Percentiles rank a stretch among this genome's conserved stretches.
phyloP scores from a whole-genome alignment of 2,113 vertebrate genomes.

The Channa argus region DNA sequence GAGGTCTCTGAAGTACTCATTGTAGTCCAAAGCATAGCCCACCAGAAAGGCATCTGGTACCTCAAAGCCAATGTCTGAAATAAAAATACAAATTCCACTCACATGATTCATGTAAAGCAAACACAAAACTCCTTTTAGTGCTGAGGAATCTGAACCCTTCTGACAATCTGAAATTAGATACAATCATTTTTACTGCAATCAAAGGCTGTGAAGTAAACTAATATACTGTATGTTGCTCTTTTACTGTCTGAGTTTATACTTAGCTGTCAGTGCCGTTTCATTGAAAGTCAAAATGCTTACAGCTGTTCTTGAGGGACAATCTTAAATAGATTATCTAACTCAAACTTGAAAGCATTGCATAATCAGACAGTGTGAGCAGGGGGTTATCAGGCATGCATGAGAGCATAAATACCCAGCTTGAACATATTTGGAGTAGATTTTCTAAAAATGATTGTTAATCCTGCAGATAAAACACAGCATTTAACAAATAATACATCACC shows the following conservation, averaged over 20 bases:
- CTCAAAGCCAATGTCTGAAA: slow-evolving; percentile 86
- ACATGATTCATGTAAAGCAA: slow-evolving; percentile 21
- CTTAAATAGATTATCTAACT: slow-evolving; percentile 79
- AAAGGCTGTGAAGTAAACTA: slow-evolving; percentile 1
- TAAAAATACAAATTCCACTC: slow-evolving; percentile 4
- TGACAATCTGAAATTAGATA: neutral
- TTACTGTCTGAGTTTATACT: slow-evolving; percentile 26
- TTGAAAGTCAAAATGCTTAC: slow-evolving; percentile 54
- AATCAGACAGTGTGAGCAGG: slow-evolving; percentile 55
- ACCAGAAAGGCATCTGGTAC: slow-evolving; percentile 87
- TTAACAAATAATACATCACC: slow-evolving; percentile 11
- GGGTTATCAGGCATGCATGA: slow-evolving; percentile 39
- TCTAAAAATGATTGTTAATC: slow-evolving; percentile 53
- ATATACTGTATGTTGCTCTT: slow-evolving; percentile 20
- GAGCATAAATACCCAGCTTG: slow-evolving; percentile 39
- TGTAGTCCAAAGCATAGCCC: slow-evolving; percentile 88
- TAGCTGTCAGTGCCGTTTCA: neutral
- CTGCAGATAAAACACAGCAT: slow-evolving; percentile 29
- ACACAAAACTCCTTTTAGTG: neutral
- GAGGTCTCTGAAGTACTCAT: slow-evolving; percentile 88
- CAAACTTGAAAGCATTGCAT: slow-evolving; percentile 79
- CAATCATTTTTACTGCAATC: neutral
- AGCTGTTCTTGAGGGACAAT: slow-evolving; percentile 60
- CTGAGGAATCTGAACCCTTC: neutral
- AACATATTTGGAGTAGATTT: slow-evolving; percentile 45